phyloP scores from a whole-genome alignment of 2,888 invertebrate genomes.

The Drosophila kuntzei region DNA sequence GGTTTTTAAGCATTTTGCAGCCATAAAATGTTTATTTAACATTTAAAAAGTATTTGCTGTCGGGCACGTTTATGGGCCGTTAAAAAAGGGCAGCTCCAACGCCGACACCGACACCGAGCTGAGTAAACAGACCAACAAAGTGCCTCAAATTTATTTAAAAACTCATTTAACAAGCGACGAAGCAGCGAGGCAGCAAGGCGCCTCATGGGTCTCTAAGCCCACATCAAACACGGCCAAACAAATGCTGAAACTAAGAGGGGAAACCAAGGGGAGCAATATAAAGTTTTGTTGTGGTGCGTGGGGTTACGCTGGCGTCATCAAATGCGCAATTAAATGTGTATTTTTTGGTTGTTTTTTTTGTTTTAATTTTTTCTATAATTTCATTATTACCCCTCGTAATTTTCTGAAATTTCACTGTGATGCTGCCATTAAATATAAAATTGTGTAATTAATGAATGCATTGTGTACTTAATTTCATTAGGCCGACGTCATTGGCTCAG shows the following conservation, averaged over 20 bases:
- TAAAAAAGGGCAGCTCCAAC: conserved; percentile 69
- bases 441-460: conserved; percentile 62
- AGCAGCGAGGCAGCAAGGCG: conserved; percentile 25
- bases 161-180: conserved; percentile 74
- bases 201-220: conserved; percentile 62
- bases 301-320: conserved; percentile 36
- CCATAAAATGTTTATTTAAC: conserved; percentile 79
- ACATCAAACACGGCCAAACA: conserved; percentile 63
- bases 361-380: conserved; percentile 40
- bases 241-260: conserved; percentile 10
- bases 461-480: conserved; percentile 53
- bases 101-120: conserved; percentile 10
- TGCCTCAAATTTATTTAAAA: conserved; percentile 78
- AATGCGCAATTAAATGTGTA: conserved; percentile 67
- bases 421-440: conserved; percentile 18
- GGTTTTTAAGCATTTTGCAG: conserved; percentile 65
- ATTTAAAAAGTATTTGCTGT: conserved; percentile 76
- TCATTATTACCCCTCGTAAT: conserved; percentile 54
- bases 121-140: conserved; percentile 69
- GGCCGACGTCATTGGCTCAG: conserved; percentile 8
- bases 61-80: conserved; percentile 74
- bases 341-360: conserved; percentile 5
- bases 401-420: conserved; percentile 43
- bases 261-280: not conserved
- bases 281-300: conserved; percentile 3